Evolutionary conservation across 2,888 invertebrate species (phyloP).

Genomic region (Sinhomidia bicolor): DNA sequence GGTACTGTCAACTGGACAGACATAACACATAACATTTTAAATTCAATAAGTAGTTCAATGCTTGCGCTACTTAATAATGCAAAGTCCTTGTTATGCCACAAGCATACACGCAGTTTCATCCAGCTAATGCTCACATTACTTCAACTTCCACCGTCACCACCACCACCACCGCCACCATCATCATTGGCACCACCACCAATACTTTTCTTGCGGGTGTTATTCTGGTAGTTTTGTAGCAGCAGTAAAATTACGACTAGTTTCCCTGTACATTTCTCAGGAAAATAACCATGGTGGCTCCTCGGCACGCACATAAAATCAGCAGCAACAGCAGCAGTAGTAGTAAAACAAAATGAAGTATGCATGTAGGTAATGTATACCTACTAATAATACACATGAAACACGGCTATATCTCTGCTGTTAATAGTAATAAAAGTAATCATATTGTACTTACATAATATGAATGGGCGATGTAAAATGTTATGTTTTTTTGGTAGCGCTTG

Average conservation of each 20-base stretch:
- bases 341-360: not conserved
- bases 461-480: constrained; percentile 24
- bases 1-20: too few species aligned
- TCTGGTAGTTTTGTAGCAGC: not conserved
- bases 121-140: constrained; percentile 57
- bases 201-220: constrained; percentile 18
- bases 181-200: not conserved
- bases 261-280: not conserved
- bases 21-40: too few species aligned
- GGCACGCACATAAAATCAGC: not conserved
- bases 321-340: not conserved
- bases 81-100: not conserved
- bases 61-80: not conserved
- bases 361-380: not conserved
- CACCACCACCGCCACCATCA: constrained; percentile 4
- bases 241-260: not conserved
- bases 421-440: not conserved
- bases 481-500: constrained; percentile 57
- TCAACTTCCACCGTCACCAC: constrained; percentile 3
- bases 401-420: constrained; percentile 7
- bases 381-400: too few species aligned
- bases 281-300: not conserved
- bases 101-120: constrained; percentile 42
- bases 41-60: too few species aligned
- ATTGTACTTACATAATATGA: constrained; percentile 3